Evolutionary conservation across 2,113 vertebrate genomes (phyloP).

Genomic region (Lepus europaeus): DNA sequence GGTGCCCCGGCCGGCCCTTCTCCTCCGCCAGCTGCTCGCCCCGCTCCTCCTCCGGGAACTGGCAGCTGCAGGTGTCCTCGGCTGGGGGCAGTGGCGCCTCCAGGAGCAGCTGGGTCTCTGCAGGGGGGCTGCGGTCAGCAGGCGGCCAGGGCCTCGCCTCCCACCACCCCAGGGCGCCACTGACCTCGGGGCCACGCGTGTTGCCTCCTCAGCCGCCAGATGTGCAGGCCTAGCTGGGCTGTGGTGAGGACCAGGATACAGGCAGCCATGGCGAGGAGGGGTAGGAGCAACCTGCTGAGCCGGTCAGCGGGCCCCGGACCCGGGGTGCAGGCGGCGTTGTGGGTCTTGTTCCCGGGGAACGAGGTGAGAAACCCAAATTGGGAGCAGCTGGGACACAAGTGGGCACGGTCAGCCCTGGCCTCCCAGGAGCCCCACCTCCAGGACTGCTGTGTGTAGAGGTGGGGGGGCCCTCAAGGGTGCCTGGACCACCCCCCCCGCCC

Average conservation of each 20-base stretch:
- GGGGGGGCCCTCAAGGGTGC: not conserved
- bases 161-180: slow-evolving; percentile 36
- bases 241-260: slow-evolving; percentile 79
- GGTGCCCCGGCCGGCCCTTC: slow-evolving; percentile 26
- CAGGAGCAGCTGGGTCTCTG: slow-evolving; percentile 63
- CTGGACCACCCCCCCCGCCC: not conserved
- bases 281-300: not conserved
- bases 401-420: not conserved
- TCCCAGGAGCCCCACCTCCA: not conserved
- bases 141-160: not conserved
- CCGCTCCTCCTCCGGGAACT: slow-evolving; percentile 88
- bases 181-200: slow-evolving; percentile 59
- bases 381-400: slow-evolving; percentile 78
- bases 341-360: slow-evolving; percentile 84
- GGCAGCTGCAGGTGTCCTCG: slow-evolving; percentile 85
- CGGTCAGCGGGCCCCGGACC: not conserved
- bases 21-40: slow-evolving; percentile 78
- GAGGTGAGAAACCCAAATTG: slow-evolving; percentile 65
- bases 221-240: slow-evolving; percentile 78
- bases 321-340: slow-evolving; percentile 72
- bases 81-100: not conserved
- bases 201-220: slow-evolving; percentile 80
- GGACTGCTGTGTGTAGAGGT: not conserved
- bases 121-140: not conserved
- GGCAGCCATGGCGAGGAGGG: slow-evolving; percentile 21